These are phyloP conservation scores for Pristionchus mayeri DNA, from an alignment of 2,888 invertebrate genomes.

Conservation along the genomic window DNA sequence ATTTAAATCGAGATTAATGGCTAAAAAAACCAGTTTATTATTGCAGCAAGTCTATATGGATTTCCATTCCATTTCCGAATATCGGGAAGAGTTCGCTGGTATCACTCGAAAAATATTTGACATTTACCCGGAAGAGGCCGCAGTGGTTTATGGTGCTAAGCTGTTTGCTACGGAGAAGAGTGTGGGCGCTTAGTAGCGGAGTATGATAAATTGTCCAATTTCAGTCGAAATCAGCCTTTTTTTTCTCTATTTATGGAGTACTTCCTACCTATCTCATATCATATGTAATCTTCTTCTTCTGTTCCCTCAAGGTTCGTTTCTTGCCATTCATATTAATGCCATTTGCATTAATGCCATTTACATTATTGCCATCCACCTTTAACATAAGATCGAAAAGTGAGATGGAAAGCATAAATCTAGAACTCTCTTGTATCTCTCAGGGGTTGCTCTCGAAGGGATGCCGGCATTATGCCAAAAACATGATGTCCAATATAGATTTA, in stretches of 20 bases:
- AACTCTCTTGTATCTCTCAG: too few species aligned
- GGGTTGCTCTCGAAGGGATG: too few species aligned
- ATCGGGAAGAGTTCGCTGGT: neutral
- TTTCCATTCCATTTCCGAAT: neutral
- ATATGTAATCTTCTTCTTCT: neutral
- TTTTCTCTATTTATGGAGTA: neutral
- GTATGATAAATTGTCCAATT: neutral
- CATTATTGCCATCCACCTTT: neutral
- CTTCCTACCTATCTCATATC: constrained; percentile 16
- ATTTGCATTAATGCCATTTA: neutral
- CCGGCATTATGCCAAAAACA: too few species aligned
- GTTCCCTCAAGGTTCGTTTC: neutral
- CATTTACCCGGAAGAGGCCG: neutral
- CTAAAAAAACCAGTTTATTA: neutral
- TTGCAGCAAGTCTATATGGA: neutral
- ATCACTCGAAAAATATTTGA: neutral
- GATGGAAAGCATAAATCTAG: too few species aligned
- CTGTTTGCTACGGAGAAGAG: neutral
- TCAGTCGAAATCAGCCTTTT: neutral
- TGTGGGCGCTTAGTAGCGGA: too few species aligned
- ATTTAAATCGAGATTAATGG: too few species aligned
- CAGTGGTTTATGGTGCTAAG: neutral
- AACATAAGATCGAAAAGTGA: too few species aligned
- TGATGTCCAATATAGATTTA: neutral
- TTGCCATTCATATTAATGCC: neutral